phyloP scores from a whole-genome alignment of 2,113 vertebrate species.

The Trichomycterus rosablanca region DNA sequence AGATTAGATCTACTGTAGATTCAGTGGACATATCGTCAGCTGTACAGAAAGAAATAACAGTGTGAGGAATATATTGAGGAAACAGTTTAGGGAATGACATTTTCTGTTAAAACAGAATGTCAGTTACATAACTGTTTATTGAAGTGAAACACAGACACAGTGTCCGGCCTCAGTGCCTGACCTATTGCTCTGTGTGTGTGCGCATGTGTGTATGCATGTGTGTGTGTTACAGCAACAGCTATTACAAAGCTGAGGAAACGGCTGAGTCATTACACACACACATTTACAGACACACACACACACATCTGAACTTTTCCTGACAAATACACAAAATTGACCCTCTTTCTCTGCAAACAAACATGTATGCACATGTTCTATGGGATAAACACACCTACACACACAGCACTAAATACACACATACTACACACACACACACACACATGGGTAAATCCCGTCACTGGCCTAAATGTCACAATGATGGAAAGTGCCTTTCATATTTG shows the following conservation, averaged over 20 bases:
- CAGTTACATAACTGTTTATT: too few species aligned
- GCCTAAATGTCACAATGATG: slow-evolving; percentile 10
- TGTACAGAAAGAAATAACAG: too few species aligned
- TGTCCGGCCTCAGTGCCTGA: too few species aligned
- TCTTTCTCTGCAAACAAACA: slow-evolving; percentile 18
- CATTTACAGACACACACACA: slow-evolving; percentile 1
- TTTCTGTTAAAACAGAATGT: too few species aligned
- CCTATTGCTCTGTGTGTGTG: neutral
- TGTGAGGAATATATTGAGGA: too few species aligned
- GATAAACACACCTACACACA: slow-evolving; percentile 11
- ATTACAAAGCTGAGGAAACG: slow-evolving; percentile 17
- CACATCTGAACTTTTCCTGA: slow-evolving; percentile 1
- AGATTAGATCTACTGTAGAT: too few species aligned
- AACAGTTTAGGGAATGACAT: too few species aligned
- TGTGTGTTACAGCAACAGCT: neutral
- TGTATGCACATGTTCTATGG: slow-evolving; percentile 12
- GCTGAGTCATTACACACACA: slow-evolving; percentile 14
- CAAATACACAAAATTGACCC: slow-evolving; percentile 13
- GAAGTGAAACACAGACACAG: too few species aligned
- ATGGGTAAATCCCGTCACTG: neutral
- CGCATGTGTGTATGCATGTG: slow-evolving; percentile 14
- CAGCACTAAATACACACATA: slow-evolving; percentile 5
- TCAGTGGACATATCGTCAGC: too few species aligned
- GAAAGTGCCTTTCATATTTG: neutral
- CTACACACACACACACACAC: neutral